A percentile compares a stretch with the other conserved stretches of the same genome.
Conservation (phyloP, 1,140 invertebrate species). For the Pemphigus obesinymphae region DNA sequence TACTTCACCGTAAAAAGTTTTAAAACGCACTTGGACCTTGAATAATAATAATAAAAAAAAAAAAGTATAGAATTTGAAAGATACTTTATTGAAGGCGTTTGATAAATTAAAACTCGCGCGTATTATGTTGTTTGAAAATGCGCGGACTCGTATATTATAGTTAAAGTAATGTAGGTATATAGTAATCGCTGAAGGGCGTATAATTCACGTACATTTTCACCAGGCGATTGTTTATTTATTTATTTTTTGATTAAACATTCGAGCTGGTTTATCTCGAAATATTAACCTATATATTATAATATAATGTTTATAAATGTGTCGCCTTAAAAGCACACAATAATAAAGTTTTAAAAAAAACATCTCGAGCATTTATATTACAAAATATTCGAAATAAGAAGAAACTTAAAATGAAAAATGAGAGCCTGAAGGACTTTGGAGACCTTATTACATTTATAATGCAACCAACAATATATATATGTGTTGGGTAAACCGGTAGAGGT, state of each 20-base stretch:
- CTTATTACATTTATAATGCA: neutral
- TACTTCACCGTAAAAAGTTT: neutral
- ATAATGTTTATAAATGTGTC: neutral
- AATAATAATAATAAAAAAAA: neutral
- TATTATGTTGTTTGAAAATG: neutral
- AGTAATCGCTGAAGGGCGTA: neutral
- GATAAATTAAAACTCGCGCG: neutral
- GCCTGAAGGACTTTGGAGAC: neutral
- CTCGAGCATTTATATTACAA: neutral
- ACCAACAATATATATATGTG: neutral
- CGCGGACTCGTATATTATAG: too few relatives aligned
- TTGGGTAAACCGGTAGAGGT: neutral
- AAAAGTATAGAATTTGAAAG: neutral
- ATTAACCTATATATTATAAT: neutral
- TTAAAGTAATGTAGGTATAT: too few relatives aligned
- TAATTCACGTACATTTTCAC: neutral
- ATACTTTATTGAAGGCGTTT: neutral
- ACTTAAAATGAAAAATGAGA: constrained; percentile 11
- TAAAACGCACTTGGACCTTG: neutral
- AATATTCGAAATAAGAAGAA: constrained; percentile 4
- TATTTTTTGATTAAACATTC: neutral
- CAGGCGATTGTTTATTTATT: neutral
- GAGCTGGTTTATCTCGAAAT: neutral
- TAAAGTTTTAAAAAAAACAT: neutral
- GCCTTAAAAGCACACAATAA: neutral